A percentile compares a stretch with the other conserved stretches of the same genome.
Conservation (phyloP, 2,113 vertebrate species). For the Polypterus senegalus region DNA sequence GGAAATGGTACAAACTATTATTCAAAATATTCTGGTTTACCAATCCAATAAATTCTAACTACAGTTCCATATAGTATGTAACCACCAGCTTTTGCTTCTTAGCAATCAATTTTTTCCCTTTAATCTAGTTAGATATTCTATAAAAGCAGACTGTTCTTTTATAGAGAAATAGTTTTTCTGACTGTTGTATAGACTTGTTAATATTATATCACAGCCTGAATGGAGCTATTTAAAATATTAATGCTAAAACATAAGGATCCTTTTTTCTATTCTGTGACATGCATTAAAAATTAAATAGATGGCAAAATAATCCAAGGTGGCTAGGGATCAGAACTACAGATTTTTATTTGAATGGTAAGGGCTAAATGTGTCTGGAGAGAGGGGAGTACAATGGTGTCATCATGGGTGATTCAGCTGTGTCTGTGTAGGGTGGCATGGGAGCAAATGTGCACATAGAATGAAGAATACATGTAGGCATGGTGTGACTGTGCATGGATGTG, state of each 20-base stretch:
- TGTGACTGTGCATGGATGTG: constrained; percentile 39
- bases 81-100: too few species aligned
- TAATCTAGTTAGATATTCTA: too few species aligned
- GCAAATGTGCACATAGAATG: background rate
- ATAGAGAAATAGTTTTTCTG: too few species aligned
- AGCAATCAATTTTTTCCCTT: too few species aligned
- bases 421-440: background rate
- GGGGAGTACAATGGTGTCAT: background rate
- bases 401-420: too few species aligned
- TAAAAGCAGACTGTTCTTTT: too few species aligned
- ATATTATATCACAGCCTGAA: background rate
- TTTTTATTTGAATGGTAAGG: background rate
- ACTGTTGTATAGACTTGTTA: background rate
- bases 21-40: too few species aligned
- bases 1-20: too few species aligned
- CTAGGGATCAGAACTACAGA: too few species aligned
- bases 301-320: background rate
- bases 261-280: background rate
- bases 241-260: background rate
- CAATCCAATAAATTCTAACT: too few species aligned
- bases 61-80: too few species aligned
- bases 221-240: constrained; percentile 1
- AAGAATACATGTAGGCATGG: constrained; percentile 6
- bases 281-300: constrained; percentile 2
- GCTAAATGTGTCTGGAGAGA: background rate